These are phyloP conservation scores for Sebastolobus alascanus DNA, from an alignment of 2,797 vertebrate species.

Conservation along the genomic window DNA sequence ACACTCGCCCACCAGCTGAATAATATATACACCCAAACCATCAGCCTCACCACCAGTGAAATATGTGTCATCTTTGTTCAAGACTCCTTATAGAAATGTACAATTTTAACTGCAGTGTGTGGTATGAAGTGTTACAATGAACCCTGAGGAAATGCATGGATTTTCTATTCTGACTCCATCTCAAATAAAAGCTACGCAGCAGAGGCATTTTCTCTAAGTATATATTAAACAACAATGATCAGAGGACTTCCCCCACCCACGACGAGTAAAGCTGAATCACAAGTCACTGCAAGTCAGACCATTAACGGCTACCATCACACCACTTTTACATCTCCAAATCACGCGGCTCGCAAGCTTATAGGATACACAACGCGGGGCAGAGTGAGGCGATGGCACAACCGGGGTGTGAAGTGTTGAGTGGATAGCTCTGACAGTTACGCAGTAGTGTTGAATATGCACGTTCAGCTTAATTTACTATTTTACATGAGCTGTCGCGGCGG, in stretches of 20 bases:
- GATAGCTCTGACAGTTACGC: conserved; percentile 39
- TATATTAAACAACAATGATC: conserved; percentile 69
- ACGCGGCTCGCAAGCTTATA: conserved; percentile 65
- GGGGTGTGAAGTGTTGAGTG: conserved; percentile 27
- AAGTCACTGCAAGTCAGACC: conserved; percentile 75
- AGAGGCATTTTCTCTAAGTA: conserved; percentile 61
- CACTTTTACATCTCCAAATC: conserved; percentile 74
- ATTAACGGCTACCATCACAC: conserved; percentile 72
- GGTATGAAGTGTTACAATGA: conserved; percentile 64
- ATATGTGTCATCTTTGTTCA: conserved; percentile 61
- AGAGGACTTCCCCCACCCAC: conserved; percentile 63
- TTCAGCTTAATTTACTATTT: conserved; percentile 61
- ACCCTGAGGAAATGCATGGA: conserved; percentile 81
- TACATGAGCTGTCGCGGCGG: conserved; percentile 58
- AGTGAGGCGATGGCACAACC: conserved; percentile 54
- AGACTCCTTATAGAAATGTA: conserved; percentile 69
- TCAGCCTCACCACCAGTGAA: conserved; percentile 48
- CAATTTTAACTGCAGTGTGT: conserved; percentile 66
- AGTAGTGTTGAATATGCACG: conserved; percentile 53
- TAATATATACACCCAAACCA: conserved; percentile 54
- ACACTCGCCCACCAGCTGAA: conserved; percentile 18
- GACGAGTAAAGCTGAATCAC: conserved; percentile 75
- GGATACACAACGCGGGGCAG: conserved; percentile 47
- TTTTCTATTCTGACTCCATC: conserved; percentile 52
- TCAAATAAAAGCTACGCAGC: conserved; percentile 66